Conservation (phyloP, 1,140 invertebrate species). For the Diachasmimorpha longicaudata region DNA sequence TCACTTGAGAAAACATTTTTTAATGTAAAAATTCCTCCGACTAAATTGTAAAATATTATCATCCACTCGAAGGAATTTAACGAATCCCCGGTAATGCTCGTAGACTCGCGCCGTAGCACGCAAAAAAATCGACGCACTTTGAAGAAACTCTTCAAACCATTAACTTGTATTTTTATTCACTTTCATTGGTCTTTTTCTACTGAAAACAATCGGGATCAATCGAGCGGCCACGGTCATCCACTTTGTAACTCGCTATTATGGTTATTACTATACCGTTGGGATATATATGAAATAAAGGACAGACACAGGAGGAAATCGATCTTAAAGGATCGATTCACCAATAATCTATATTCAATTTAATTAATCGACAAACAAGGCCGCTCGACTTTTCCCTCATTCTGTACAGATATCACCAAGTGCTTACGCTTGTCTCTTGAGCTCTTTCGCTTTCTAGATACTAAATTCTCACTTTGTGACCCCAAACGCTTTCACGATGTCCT, state of each 20-base stretch:
- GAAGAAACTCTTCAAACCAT: not conserved
- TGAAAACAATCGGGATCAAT: not conserved
- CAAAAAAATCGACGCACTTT: constrained; percentile 33
- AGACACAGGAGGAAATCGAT: not conserved
- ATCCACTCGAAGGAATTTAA: not conserved
- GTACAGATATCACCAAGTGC: not conserved
- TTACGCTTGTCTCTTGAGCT: not conserved
- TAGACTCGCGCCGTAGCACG: constrained; percentile 63
- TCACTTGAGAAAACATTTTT: not conserved
- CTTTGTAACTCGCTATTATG: not conserved
- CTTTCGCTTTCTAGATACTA: constrained; percentile 25
- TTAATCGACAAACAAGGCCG: not conserved
- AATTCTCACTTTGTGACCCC: constrained; percentile 1
- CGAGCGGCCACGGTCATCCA: not conserved
- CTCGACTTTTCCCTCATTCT: constrained; percentile 8
- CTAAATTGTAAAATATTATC: not conserved
- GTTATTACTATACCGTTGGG: not conserved
- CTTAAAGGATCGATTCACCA: not conserved
- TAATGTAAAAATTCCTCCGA: not conserved
- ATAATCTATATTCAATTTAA: not conserved
- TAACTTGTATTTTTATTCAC: not conserved
- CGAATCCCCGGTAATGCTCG: constrained; percentile 28
- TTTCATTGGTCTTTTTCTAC: not conserved
- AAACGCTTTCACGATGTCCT: constrained; percentile 21
- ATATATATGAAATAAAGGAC: not conserved